These are phyloP conservation scores for Xenopus petersii DNA, from an alignment of 2,797 vertebrate genomes.

Conservation along the genomic window DNA sequence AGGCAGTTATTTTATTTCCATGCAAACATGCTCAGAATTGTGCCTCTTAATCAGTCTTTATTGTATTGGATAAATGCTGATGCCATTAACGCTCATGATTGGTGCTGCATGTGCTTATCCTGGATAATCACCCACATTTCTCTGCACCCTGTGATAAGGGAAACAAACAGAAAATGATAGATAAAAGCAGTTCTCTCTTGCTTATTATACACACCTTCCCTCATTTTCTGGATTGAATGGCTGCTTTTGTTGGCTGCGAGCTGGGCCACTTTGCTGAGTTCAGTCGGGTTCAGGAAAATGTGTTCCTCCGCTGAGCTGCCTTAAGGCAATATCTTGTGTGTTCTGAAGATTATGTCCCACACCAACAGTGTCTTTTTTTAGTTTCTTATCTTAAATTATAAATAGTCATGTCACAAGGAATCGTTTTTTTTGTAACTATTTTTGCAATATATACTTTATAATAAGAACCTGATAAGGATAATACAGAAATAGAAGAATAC, in stretches of 20 bases:
- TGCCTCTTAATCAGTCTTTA: no score
- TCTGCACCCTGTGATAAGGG: not conserved
- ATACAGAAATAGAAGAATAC: no score
- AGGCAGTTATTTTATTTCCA: no score
- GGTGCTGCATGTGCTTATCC: no score
- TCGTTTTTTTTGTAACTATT: no score
- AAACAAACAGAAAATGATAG: no score
- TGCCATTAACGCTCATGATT: no score
- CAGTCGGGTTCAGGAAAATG: constrained; percentile 56
- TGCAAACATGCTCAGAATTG: no score
- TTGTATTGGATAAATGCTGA: not conserved
- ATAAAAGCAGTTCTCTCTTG: no score
- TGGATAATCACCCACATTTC: not conserved
- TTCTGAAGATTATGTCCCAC: constrained; percentile 54
- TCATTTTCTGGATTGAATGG: constrained; percentile 57
- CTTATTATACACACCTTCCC: constrained; percentile 59
- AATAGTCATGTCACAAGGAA: constrained; percentile 16
- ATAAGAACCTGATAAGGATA: no score
- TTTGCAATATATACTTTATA: no score
- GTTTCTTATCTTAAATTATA: constrained; percentile 70
- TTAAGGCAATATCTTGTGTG: constrained; percentile 63
- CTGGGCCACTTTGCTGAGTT: constrained; percentile 54
- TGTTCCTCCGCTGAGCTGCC: constrained; percentile 61
- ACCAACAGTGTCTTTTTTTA: constrained; percentile 57
- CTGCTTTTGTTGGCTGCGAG: constrained; percentile 51